Conservation (phyloP, 1,140 invertebrate genomes). For the Samia ricini region DNA sequence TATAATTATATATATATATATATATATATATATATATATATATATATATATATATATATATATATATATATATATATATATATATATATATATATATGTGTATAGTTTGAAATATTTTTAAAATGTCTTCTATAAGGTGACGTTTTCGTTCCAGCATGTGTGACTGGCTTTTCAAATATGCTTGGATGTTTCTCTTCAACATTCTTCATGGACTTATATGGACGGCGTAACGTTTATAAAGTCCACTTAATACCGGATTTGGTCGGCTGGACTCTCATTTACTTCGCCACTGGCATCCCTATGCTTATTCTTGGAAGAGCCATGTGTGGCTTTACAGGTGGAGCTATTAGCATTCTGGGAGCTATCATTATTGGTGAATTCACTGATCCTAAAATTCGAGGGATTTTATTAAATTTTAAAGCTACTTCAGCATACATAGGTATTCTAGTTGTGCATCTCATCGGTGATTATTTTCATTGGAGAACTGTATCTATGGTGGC, state of each 20-base stretch:
- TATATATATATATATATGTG: too few species aligned
- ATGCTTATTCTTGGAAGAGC: slow-evolving; percentile 38
- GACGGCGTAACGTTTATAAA: slow-evolving; percentile 33
- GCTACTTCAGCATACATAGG: slow-evolving; percentile 48
- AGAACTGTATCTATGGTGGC: slow-evolving; percentile 41
- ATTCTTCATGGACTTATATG: slow-evolving; percentile 46
- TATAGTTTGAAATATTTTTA: too few species aligned
- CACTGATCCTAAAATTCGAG: slow-evolving; percentile 45
- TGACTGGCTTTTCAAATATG: too few species aligned
- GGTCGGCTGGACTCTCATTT: slow-evolving; percentile 44
- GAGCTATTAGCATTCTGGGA: slow-evolving; percentile 43
- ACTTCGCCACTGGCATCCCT: slow-evolving; percentile 35
- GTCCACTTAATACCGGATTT: slow-evolving; percentile 40
- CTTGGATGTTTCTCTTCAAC: too few species aligned
- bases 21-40: too few species aligned
- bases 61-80: too few species aligned
- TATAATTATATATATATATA: too few species aligned
- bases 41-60: too few species aligned
- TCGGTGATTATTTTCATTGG: slow-evolving; percentile 45
- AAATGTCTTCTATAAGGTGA: slow-evolving; percentile 32
- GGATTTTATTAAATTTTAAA: slow-evolving; percentile 58
- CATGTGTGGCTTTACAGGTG: slow-evolving; percentile 41
- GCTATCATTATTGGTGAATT: slow-evolving; percentile 61
- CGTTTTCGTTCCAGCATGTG: too few species aligned
- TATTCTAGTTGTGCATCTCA: slow-evolving; percentile 42